Evolutionary conservation across 1,140 invertebrate species (phyloP).

Genomic region (Tribolium castaneum): DNA sequence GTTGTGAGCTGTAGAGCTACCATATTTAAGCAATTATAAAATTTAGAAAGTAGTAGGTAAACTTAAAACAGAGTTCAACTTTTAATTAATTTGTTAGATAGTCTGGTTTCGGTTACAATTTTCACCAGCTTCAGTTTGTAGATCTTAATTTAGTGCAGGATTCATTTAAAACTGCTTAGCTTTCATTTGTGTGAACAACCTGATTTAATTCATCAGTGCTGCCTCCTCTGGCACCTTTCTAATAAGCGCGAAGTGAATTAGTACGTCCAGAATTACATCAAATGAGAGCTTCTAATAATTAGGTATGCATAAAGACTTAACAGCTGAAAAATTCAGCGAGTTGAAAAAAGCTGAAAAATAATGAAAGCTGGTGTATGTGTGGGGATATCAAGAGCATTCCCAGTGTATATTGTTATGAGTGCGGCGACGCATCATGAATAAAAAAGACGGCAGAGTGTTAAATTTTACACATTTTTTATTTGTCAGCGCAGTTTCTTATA

Average conservation of each 20-base stretch:
- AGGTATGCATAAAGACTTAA: no score
- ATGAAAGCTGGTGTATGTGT: conserved; percentile 11
- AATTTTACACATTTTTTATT: conserved; percentile 36
- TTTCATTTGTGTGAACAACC: background rate
- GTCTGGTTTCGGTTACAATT: no score
- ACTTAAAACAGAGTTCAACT: background rate
- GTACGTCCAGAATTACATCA: no score
- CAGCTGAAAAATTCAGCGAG: background rate
- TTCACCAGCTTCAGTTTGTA: background rate
- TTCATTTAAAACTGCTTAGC: background rate
- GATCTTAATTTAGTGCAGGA: background rate
- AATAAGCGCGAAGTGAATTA: no score
- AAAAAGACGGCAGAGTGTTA: conserved; percentile 17
- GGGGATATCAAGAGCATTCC: conserved; percentile 8
- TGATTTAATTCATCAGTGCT: background rate
- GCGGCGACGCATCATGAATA: conserved; percentile 28
- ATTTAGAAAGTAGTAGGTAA: background rate
- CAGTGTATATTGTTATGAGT: conserved; percentile 13
- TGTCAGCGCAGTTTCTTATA: conserved; percentile 22
- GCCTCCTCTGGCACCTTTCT: background rate
- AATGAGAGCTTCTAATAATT: no score
- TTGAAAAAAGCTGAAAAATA: conserved; percentile 1
- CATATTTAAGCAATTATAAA: background rate
- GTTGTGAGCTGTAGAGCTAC: no score
- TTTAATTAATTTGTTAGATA: background rate